Base-by-base conservation (phyloP, 2,888 invertebrate species). In the Agapostemon virescens region DNA sequence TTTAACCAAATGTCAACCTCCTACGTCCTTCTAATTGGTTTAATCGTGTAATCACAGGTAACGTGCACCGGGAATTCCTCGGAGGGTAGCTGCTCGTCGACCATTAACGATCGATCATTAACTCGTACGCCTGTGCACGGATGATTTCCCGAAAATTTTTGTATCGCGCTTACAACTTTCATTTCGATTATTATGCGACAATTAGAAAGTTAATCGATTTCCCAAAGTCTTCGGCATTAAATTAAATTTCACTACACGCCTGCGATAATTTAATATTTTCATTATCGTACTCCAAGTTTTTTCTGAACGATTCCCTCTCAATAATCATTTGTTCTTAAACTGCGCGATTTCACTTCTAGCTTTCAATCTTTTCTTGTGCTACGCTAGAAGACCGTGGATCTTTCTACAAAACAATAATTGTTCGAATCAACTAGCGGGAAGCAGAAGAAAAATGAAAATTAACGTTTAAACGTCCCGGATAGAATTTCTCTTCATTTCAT, bases 1-100 rank as follows among this genome's bases (percentile, higher is more conserved):
- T 83, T 86, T 81, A 83, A 79, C 79, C 70, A 84, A 86, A 84
- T 84, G 77, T 77, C 80, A 78, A 75, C 74, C 77, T 73, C 70
- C 61, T 45, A 58, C 64, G 40, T 66, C 72, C 55, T 70, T 82
- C 76, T 82, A 73, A 82, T 81, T 70, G 58, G 69, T 75, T 76
- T 76, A 76, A 81, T 81, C 73, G 45, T 64, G 70, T 76, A 79
- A 79, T 67, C 71, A 42, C 36, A 55, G 40, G 26, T 38, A 38
- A 52, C n/a, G 15, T 20, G 23, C 49, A 7, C 15, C 67, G 7
- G 23, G n/a, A 30, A 49, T 77, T 55, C 58, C 70, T 71, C 58
- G 9, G 33, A 52, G 70, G 49, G 45, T 49, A 67, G 30, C 23
- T 40, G 26, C 26, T 23, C 26, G 26, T 45, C 15, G 33, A 20